phyloP scores from a whole-genome alignment of 2,888 invertebrate species.

The Alviniconcha strummeri region DNA sequence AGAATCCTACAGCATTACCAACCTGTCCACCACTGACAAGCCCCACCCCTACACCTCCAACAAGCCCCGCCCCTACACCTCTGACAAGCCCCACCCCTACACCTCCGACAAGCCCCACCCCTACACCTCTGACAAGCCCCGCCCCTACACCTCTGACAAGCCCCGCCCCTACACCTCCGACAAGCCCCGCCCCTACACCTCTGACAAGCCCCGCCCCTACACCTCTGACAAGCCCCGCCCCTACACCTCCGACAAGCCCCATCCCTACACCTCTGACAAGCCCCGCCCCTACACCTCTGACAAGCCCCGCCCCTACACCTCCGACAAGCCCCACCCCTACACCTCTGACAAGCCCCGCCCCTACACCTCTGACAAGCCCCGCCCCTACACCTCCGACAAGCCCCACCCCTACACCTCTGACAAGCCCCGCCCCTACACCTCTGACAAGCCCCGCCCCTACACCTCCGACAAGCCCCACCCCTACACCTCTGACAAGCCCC shows the following conservation, averaged over 20 bases:
- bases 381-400: conserved; percentile 80
- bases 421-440: conserved; percentile 91
- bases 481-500: conserved; percentile 76
- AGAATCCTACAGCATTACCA: conserved; percentile 76
- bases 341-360: conserved; percentile 66
- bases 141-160: conserved; percentile 80
- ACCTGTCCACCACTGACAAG: conserved; percentile 91
- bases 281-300: conserved; percentile 85
- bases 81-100: conserved; percentile 92
- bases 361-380: conserved; percentile 93
- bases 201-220: conserved; percentile 73
- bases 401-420: conserved; percentile 87
- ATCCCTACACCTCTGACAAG: conserved; percentile 92
- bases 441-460: conserved; percentile 73
- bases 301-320: conserved; percentile 82
- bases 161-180: conserved; percentile 87
- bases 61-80: conserved; percentile 85
- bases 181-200: conserved; percentile 91
- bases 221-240: conserved; percentile 94
- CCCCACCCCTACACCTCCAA: conserved; percentile 85
- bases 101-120: conserved; percentile 67
- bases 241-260: conserved; percentile 76
- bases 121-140: conserved; percentile 93
- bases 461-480: conserved; percentile 94
- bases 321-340: conserved; percentile 92